Evolutionary conservation across 2,113 vertebrate species (phyloP), one percentile per base, ranked within the genome.

Genomic region (Hyperopisus bebe): DNA sequence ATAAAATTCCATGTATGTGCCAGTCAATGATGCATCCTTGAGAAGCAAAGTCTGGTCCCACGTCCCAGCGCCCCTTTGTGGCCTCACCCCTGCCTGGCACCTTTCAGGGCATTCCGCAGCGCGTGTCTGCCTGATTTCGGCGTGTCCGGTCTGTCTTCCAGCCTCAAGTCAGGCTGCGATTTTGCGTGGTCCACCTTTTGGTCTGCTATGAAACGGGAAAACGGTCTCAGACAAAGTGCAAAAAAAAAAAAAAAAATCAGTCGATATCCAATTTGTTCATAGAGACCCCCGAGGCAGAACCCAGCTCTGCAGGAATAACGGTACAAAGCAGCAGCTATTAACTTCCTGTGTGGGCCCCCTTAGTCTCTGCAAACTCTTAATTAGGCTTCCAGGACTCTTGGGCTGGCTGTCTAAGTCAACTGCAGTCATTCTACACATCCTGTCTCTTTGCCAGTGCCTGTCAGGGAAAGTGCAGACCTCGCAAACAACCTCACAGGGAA

Each of bases 11-110:
- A 87, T 9, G 27, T 35, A 35, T 87, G 35, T 80, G 35, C 17
- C 62, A 70, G 83, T 39, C 48, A 27, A 3, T 5, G 3, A 24
- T 21, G 85, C 50, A 1, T 27, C 85, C n/a, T 35, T 86, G 24
- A 86, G 24, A 50, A 51, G 17, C 84, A 47, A 31, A 21, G 27
- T 86, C 15, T 19, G 15, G 15, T 35, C 15, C n/a, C 10, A 39
- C 0, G 21, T 24, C 10, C 21, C 10, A 24, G 13, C 24, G 6
- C 89, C 42, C 51, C 89, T 9, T 21, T 17, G 19, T 58, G 47
- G 31, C 21, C 90, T 97, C 94, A 99, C 98, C 97, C 96, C 92
- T 96, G 97, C 91, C 94, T 97, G 92, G 92, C 94, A 0, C 93
- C 93, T 9, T 95, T 92, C 89, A 95, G 91, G 15, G 93, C 42